Conservation (phyloP, 2,888 invertebrate species). For the Gisinianus flammeolus region DNA sequence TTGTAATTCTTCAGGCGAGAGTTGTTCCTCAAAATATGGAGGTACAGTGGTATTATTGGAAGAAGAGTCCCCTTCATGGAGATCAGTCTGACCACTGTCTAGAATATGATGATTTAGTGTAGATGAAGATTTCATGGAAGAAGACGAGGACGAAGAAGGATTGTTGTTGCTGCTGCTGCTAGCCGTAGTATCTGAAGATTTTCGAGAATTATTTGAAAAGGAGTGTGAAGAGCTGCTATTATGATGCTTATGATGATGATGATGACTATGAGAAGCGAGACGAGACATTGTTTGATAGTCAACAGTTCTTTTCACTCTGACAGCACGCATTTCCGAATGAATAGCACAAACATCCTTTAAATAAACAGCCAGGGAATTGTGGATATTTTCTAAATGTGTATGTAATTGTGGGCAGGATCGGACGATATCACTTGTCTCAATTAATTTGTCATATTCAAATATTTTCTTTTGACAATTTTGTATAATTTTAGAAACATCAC, state of each 20-base stretch:
- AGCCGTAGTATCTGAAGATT: not conserved
- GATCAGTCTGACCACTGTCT: not conserved
- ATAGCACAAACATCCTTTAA: conserved; percentile 84
- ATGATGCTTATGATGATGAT: not conserved
- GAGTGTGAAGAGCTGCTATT: not conserved
- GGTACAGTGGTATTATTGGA: not conserved
- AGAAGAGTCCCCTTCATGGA: not conserved
- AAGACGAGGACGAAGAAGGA: not conserved
- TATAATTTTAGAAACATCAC: conserved; percentile 82
- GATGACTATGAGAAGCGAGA: conserved; percentile 61
- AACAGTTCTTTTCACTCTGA: conserved; percentile 81
- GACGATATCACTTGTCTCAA: conserved; percentile 61
- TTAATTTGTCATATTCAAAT: conserved; percentile 74
- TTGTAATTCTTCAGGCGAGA: conserved; percentile 87
- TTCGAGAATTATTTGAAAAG: too few species aligned
- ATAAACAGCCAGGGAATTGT: conserved; percentile 78
- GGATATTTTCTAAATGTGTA: conserved; percentile 78
- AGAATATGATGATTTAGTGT: not conserved
- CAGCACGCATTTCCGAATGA: conserved; percentile 85
- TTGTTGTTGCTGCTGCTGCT: not conserved
- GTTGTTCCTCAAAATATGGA: conserved; percentile 66
- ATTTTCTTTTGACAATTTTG: conserved; percentile 78
- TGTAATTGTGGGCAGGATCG: conserved; percentile 70
- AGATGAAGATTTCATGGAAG: not conserved
- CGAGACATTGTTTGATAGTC: conserved; percentile 82